Conservation (phyloP, 2,888 invertebrate species). For the Tetrapedia diversipes region DNA sequence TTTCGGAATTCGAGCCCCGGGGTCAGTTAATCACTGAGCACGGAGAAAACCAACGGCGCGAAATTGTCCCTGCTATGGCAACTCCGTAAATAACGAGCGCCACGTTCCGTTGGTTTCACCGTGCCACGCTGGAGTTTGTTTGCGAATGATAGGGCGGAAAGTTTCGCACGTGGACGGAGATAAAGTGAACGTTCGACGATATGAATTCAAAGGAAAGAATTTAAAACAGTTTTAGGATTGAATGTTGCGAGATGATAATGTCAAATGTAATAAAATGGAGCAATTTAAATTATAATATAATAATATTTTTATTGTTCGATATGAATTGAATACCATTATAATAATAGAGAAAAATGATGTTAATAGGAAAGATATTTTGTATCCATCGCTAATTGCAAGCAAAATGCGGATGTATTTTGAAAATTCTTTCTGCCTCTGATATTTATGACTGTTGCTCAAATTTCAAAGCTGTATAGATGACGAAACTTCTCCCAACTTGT, state of each 20-base stretch:
- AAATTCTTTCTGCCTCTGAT: too few relatives aligned
- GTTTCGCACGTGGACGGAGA: neutral
- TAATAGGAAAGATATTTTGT: too few relatives aligned
- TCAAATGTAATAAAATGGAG: too few relatives aligned
- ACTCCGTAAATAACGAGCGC: constrained; percentile 24
- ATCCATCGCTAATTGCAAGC: too few relatives aligned
- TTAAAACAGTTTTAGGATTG: too few relatives aligned
- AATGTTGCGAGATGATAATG: too few relatives aligned
- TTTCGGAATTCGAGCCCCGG: constrained; percentile 15
- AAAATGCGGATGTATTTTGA: too few relatives aligned
- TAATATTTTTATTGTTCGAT: too few relatives aligned
- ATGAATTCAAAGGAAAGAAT: neutral
- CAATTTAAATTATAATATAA: too few relatives aligned
- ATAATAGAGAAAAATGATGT: too few relatives aligned
- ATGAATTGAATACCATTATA: too few relatives aligned
- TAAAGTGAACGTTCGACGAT: neutral
- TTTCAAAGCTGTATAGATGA: neutral
- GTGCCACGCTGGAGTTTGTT: neutral
- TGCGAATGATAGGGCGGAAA: neutral
- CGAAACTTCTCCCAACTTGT: neutral
- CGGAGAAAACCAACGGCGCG: constrained; percentile 15
- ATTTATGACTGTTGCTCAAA: too few relatives aligned
- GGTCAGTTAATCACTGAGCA: constrained; percentile 28
- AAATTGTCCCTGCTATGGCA: constrained; percentile 17
- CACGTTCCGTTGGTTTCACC: neutral